Percentiles rank a stretch among this genome's conserved stretches.
Evolutionary conservation across 2,888 invertebrate species (phyloP).

Genomic region (Diloba caeruleocephala): DNA sequence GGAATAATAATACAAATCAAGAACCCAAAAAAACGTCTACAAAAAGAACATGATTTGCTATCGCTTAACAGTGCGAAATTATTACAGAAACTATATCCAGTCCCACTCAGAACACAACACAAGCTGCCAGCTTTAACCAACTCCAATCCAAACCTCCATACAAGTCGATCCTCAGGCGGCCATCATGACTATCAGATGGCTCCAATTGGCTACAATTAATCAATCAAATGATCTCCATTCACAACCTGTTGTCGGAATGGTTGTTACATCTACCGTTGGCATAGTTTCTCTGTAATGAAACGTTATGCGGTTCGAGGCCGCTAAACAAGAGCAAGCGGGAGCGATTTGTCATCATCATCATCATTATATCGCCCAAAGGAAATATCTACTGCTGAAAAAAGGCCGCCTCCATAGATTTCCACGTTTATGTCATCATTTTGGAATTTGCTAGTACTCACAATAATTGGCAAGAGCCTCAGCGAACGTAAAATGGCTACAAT

Average conservation of each 20-base stretch:
- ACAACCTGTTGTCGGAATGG: conserved; percentile 57
- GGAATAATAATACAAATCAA: too few relatives aligned
- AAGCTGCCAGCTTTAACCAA: conserved; percentile 3
- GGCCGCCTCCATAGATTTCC: too few relatives aligned
- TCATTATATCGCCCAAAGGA: too few relatives aligned
- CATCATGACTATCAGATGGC: conserved; percentile 36
- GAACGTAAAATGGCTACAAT: too few relatives aligned
- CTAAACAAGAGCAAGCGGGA: conserved; percentile 1
- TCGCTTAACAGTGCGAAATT: too few relatives aligned
- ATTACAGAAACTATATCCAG: too few relatives aligned
- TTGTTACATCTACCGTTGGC: conserved; percentile 50
- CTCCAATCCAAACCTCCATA: conserved; percentile 18
- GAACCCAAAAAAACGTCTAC: too few relatives aligned
- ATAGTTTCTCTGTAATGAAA: conserved; percentile 58
- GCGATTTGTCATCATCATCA: background rate
- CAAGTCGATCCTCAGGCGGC: conserved; percentile 25
- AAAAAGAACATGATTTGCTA: too few relatives aligned
- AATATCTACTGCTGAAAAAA: too few relatives aligned
- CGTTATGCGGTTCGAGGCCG: conserved; percentile 29
- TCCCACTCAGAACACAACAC: background rate
- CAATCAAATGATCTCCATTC: conserved; percentile 57
- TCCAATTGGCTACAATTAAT: conserved; percentile 55
- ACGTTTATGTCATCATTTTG: too few relatives aligned
- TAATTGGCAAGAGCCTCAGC: too few relatives aligned
- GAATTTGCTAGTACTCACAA: too few relatives aligned